Percentiles rank a stretch among this genome's conserved stretches.
phyloP scores from a whole-genome alignment of 2,797 vertebrate species.

The Tamandua tetradactyla region DNA sequence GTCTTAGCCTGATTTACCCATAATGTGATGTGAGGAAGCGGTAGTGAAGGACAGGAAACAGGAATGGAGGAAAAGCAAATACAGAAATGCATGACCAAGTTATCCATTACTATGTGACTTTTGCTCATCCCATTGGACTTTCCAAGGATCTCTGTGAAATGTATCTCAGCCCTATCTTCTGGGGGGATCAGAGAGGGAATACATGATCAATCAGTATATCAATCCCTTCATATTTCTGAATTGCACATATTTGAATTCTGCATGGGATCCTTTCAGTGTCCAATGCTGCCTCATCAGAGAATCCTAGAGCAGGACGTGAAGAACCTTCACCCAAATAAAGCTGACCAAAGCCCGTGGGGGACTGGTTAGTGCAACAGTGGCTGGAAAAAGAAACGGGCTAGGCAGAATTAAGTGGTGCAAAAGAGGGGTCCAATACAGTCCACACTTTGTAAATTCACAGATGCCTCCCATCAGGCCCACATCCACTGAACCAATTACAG shows the following conservation, averaged over 20 bases:
- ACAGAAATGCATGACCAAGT: no score
- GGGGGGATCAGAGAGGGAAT: neutral
- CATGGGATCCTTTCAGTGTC: neutral
- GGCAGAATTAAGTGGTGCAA: neutral
- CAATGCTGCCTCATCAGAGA: neutral
- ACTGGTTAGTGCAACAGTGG: neutral
- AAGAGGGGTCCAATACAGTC: neutral
- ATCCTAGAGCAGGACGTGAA: neutral
- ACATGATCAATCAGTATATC: neutral
- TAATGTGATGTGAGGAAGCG: neutral
- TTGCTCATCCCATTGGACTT: neutral
- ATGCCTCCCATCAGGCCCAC: neutral
- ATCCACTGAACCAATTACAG: neutral
- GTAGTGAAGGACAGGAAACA: neutral
- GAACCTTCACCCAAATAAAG: neutral
- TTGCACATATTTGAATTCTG: neutral
- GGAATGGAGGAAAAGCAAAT: neutral
- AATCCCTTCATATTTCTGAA: neutral
- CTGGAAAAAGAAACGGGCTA: neutral
- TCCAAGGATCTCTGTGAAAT: neutral
- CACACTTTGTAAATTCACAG: neutral
- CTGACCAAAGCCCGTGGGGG: neutral
- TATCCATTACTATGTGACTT: fast-evolving
- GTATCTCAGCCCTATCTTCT: neutral
- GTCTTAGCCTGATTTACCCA: neutral